Evolutionary conservation across 2,888 invertebrate genomes (phyloP).

Genomic region (Crematogaster levior): DNA sequence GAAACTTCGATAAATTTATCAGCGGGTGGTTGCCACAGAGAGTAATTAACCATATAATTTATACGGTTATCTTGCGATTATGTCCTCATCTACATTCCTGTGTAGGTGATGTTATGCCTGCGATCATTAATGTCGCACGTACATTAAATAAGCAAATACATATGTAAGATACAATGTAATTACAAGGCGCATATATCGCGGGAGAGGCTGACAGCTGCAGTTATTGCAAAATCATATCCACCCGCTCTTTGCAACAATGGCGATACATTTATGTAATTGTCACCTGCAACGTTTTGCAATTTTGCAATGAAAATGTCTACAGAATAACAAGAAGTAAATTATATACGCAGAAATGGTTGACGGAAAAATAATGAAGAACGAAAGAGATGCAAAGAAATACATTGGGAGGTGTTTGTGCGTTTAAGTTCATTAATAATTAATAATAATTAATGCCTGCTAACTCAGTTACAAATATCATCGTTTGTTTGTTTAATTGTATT

Average conservation of each 20-base stretch:
- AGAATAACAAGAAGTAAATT: neutral
- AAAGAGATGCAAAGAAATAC: neutral
- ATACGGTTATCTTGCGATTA: slow-evolving; percentile 11
- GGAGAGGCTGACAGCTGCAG: slow-evolving; percentile 30
- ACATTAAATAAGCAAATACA: slow-evolving; percentile 37
- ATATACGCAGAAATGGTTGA: neutral
- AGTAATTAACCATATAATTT: slow-evolving; percentile 30
- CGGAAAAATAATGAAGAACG: neutral
- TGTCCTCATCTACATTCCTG: neutral
- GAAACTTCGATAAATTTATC: slow-evolving; percentile 21
- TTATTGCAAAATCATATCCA: slow-evolving; percentile 14
- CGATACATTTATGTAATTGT: slow-evolving; percentile 20
- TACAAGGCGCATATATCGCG: neutral
- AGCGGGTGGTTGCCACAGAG: slow-evolving; percentile 9
- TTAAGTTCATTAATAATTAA: neutral
- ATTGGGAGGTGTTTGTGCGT: neutral
- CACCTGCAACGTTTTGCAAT: neutral
- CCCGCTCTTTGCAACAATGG: neutral
- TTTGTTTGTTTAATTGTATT: neutral
- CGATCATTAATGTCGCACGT: neutral
- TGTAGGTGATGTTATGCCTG: neutral
- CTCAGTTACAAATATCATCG: neutral
- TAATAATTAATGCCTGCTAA: neutral
- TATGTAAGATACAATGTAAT: slow-evolving; percentile 23
- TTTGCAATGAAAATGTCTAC: neutral